phyloP scores from a whole-genome alignment of 2,113 vertebrate species.

The Pterophyllum scalare region DNA sequence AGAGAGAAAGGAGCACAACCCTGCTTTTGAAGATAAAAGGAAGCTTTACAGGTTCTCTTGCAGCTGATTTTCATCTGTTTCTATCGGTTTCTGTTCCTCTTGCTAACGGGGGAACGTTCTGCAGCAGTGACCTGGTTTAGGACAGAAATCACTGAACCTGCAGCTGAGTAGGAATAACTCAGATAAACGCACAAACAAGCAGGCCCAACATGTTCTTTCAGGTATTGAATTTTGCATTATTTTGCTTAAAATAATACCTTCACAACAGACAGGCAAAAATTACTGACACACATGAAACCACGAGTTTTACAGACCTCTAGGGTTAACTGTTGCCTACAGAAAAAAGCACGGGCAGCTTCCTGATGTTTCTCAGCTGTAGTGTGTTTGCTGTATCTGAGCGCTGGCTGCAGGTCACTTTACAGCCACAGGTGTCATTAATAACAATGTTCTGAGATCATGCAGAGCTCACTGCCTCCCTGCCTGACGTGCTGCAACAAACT shows the following conservation, averaged over 20 bases:
- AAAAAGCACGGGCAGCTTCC: neutral
- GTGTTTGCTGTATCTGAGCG: neutral
- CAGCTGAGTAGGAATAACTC: neutral
- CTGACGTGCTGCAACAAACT: neutral
- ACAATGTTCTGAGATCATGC: neutral
- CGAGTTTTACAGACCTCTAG: too few species aligned
- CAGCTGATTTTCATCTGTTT: neutral
- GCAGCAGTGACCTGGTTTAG: neutral
- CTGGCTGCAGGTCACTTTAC: neutral
- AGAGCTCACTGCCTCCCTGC: neutral
- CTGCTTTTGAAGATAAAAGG: conserved; percentile 42
- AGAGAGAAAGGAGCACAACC: neutral
- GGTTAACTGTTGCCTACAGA: too few species aligned
- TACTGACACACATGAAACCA: neutral
- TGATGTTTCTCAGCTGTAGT: neutral
- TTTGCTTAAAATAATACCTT: neutral
- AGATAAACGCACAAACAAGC: neutral
- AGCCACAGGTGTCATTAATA: neutral
- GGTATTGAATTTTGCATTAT: neutral
- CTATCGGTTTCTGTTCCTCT: neutral
- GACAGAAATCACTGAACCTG: neutral
- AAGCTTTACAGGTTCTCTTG: neutral
- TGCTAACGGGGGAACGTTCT: neutral
- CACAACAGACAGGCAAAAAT: neutral
- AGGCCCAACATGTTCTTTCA: neutral